These are phyloP conservation scores for Pollachius pollachius DNA, from an alignment of 2,113 vertebrate genomes.

Conservation along the genomic window DNA sequence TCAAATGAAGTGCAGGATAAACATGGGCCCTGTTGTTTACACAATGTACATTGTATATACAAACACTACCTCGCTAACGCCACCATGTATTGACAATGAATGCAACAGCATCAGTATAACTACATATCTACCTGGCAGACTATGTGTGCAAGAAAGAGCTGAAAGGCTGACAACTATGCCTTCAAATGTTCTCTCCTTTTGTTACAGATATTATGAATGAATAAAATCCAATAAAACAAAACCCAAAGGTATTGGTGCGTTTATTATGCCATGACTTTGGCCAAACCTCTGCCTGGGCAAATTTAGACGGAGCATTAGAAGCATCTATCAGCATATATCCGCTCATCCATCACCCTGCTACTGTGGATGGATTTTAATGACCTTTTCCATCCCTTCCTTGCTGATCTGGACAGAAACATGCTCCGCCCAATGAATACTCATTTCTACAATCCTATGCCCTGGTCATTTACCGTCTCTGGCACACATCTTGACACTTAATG, in stretches of 20 bases:
- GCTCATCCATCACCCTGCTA: constrained; percentile 51
- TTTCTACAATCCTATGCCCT: constrained; percentile 2
- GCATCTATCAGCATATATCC: constrained; percentile 44
- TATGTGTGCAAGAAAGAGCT: too few relatives aligned
- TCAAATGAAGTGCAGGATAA: not conserved
- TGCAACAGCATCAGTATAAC: too few relatives aligned
- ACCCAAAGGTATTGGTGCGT: too few relatives aligned
- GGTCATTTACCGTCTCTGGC: not conserved
- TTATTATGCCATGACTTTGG: not conserved
- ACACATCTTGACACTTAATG: too few relatives aligned
- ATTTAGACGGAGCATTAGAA: constrained; percentile 30
- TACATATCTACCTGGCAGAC: too few relatives aligned
- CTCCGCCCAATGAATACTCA: constrained; percentile 33
- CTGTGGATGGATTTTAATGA: constrained; percentile 34
- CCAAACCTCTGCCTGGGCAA: constrained; percentile 30
- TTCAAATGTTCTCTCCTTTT: too few relatives aligned
- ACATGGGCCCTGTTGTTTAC: not conserved
- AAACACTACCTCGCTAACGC: too few relatives aligned
- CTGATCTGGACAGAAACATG: constrained; percentile 20
- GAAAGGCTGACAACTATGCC: too few relatives aligned
- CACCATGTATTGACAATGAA: too few relatives aligned
- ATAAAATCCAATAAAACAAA: too few relatives aligned
- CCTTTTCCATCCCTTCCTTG: constrained; percentile 39
- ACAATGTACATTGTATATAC: not conserved
- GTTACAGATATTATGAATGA: not conserved